Percentiles rank a stretch among this genome's conserved stretches.
phyloP scores from a whole-genome alignment of 2,888 invertebrate species.

The Clitarchus hookeri region DNA sequence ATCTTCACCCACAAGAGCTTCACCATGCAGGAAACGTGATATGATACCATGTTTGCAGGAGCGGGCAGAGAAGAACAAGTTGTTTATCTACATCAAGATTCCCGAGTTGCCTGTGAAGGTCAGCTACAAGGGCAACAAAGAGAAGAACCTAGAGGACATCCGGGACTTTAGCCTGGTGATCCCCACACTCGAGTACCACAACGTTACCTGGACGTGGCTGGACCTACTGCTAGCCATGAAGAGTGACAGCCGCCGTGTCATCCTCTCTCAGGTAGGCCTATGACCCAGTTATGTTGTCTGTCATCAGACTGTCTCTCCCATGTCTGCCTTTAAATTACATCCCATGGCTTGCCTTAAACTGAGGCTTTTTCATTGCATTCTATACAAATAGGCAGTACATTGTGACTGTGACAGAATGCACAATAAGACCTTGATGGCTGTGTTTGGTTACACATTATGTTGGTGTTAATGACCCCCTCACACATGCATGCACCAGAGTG shows the following conservation, averaged over 20 bases:
- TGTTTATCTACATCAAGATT: constrained; percentile 98
- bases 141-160: constrained; percentile 96
- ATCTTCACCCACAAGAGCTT: no score
- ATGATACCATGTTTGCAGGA: constrained; percentile 64
- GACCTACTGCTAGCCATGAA: constrained; percentile 95
- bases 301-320: neutral
- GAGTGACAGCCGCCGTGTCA: constrained; percentile 86
- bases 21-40: no score
- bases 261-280: constrained; percentile 72
- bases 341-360: no score
- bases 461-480: no score
- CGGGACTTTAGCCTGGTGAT: constrained; percentile 91
- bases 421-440: no score
- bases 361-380: no score
- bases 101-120: constrained; percentile 95
- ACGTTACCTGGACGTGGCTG: constrained; percentile 99
- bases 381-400: no score
- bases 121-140: constrained; percentile 96
- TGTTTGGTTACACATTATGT: no score
- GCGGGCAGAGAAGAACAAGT: constrained; percentile 96
- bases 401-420: no score
- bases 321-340: no score
- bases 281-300: no score
- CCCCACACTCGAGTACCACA: constrained; percentile 97
- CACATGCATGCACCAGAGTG: no score